Evolutionary conservation across 2,113 vertebrate species (phyloP).

Genomic region (Phycodurus eques): DNA sequence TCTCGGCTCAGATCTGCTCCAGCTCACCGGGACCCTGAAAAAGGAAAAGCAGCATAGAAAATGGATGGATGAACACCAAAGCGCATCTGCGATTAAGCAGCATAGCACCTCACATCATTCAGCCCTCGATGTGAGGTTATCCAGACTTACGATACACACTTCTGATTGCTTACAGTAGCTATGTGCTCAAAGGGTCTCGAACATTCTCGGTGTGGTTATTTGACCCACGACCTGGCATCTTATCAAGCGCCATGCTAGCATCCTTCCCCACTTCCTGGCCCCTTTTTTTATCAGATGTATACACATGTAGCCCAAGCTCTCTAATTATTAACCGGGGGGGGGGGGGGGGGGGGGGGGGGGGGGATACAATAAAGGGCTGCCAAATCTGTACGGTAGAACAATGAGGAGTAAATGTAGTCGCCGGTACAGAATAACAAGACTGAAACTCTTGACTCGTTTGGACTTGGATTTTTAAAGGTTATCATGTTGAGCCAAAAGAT

Average conservation of each 20-base stretch:
- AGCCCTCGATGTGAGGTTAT: conserved; percentile 5
- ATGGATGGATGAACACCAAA: background rate
- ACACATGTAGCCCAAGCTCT: conserved; percentile 52
- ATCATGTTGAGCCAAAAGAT: conserved; percentile 34
- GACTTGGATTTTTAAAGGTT: conserved; percentile 51
- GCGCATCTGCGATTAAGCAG: background rate
- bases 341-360: conserved; percentile 1
- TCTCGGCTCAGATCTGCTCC: background rate
- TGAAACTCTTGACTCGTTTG: conserved; percentile 41
- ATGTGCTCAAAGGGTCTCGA: background rate
- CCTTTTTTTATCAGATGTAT: conserved; percentile 61
- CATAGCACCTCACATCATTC: background rate
- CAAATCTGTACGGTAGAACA: conserved; percentile 44
- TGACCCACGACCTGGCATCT: conserved; percentile 41
- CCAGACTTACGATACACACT: conserved; percentile 2
- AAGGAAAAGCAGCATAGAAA: background rate
- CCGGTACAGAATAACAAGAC: conserved; percentile 58
- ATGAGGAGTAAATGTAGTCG: conserved; percentile 44
- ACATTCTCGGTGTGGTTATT: conserved; percentile 17
- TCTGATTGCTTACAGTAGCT: conserved; percentile 15
- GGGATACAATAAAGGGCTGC: conserved; percentile 47
- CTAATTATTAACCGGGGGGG: conserved; percentile 63
- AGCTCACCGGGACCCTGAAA: background rate
- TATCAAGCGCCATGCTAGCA: conserved; percentile 45
- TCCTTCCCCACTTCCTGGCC: conserved; percentile 61